Base-by-base conservation (phyloP, 2,888 invertebrate species). In the Drosophila subsilvestris region DNA sequence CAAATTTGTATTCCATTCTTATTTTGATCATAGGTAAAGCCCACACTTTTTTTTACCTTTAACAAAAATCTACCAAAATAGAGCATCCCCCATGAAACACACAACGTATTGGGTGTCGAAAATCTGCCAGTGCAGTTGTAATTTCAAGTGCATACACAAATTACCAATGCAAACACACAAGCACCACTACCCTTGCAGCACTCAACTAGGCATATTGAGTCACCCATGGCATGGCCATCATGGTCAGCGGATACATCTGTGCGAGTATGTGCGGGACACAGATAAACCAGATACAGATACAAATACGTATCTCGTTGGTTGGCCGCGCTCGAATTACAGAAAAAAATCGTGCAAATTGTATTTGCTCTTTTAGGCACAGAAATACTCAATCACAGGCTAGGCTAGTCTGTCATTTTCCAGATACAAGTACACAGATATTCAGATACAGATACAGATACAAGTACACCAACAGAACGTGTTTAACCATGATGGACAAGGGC, bases 101-200 rank as follows among this genome's bases (percentile, higher is more conserved):
- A 6, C 37, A 14, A 14, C 1, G 10, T 14, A 10, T 37, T 45
- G 51, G 45, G 27, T 32, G 20, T 32, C 17, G 20, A 32, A 49
- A 43, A 45, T 54, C 49, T 42, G 51, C 17, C 47, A 63, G 37
- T 60, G 72, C 71, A 69, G 54, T 74, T 78, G 66, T 67, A 72
- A 74, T 74, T 89, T 87, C 88, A 87, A 87, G 87, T 87, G 87
- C 87, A 87, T 88, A 79, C 79, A 86, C 88, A 88, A 89, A 87
- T 87, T 89, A 88, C 79, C 88, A 84, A 70, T 77, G 84, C 86
- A 88, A 80, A 89, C 76, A 84, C 69, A 78, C 63, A 75, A 70
- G 71, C 68, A 59, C 56, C 49, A 75, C 68, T 67, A 29, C 56
- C 29, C 25, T 43, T 29, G 56, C 66, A 55, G 27, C 67, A 61